Percentiles rank a stretch among this genome's conserved stretches.
phyloP scores from a whole-genome alignment of 2,113 vertebrate genomes.

The Oxyruncus cristatus region DNA sequence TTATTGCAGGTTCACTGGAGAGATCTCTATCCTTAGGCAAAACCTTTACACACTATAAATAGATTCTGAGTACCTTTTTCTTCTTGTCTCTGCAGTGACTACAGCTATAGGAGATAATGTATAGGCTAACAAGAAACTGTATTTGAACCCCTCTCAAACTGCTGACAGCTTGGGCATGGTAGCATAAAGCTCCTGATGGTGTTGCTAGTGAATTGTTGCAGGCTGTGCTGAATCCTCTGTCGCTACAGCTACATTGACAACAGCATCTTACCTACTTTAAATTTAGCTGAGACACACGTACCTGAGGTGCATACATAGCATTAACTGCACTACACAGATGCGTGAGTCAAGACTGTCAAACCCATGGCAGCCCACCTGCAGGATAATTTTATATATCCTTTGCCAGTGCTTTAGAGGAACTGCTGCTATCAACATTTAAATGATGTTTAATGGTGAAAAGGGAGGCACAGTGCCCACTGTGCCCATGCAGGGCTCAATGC shows the following conservation, averaged over 20 bases:
- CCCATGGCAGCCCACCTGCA: background rate
- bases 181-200: background rate
- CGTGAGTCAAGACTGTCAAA: background rate
- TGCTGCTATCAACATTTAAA: background rate
- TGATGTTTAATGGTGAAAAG: background rate
- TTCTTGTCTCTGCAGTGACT: background rate
- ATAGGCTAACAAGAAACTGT: background rate
- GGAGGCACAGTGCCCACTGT: background rate
- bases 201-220: background rate
- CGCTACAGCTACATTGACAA: background rate
- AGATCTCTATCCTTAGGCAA: background rate
- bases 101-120: background rate
- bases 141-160: background rate
- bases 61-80: background rate
- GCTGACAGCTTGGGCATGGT: background rate
- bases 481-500: background rate
- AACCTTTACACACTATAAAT: background rate
- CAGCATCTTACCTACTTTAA: background rate
- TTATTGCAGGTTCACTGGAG: background rate
- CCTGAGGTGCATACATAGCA: background rate
- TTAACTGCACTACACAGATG: background rate
- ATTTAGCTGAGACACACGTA: background rate
- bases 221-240: background rate
- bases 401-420: background rate
- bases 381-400: background rate